Evolutionary conservation across 30 jellyfish, hydroid and myxozoan species (phyloP).

Genomic region (Cassiopea xamachana): DNA sequence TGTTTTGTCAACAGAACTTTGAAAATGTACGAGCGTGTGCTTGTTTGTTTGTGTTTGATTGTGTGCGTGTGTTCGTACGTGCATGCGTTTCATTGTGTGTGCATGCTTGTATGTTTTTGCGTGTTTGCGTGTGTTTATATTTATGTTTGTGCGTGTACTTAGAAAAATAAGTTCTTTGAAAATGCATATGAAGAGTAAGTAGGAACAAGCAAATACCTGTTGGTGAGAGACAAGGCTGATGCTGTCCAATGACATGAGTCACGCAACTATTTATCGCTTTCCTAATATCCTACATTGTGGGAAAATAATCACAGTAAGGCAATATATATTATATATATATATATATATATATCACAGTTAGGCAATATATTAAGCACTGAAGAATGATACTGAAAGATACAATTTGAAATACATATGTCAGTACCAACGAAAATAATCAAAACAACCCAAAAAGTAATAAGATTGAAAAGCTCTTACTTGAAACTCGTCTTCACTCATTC

Average conservation of each 20-base stretch:
- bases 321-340: too few relatives aligned
- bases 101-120: too few relatives aligned
- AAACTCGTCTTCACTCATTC: constrained; percentile 71
- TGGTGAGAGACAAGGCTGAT: constrained; percentile 54
- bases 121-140: too few relatives aligned
- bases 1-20: too few relatives aligned
- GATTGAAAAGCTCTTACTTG: constrained; percentile 44
- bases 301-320: background rate
- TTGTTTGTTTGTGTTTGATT: too few relatives aligned
- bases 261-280: constrained; percentile 70
- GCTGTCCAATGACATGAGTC: constrained; percentile 81
- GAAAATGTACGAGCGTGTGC: too few relatives aligned
- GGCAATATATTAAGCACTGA: background rate
- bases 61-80: too few relatives aligned
- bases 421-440: background rate
- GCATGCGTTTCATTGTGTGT: too few relatives aligned
- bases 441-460: background rate
- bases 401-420: background rate
- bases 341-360: background rate
- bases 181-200: too few relatives aligned
- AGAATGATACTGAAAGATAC: background rate
- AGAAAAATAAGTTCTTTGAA: too few relatives aligned
- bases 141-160: too few relatives aligned
- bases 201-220: constrained; percentile 29
- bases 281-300: constrained; percentile 61